These are phyloP conservation scores for Rhopalosiphum nymphaeae DNA, from an alignment of 2,888 invertebrate genomes.

Conservation along the genomic window DNA sequence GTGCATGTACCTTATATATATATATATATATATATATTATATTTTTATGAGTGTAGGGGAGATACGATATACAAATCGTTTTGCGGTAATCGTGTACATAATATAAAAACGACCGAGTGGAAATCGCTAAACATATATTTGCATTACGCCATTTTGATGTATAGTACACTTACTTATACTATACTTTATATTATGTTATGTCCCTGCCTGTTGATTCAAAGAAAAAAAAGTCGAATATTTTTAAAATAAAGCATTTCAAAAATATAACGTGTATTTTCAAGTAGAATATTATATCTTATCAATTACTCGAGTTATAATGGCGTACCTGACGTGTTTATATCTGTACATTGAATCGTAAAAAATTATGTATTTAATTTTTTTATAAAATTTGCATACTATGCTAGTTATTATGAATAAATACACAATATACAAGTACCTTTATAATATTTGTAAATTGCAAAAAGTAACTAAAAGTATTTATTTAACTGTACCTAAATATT, in stretches of 20 bases:
- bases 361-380: not conserved
- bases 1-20: not conserved
- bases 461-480: no score
- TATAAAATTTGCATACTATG: no score
- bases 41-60: not conserved
- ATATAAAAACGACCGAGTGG: not conserved
- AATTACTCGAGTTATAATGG: not conserved
- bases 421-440: no score
- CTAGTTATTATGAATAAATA: no score
- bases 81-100: not conserved
- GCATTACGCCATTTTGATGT: not conserved
- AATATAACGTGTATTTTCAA: not conserved
- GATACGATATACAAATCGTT: slow-evolving; percentile 35
- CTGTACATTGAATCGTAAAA: not conserved
- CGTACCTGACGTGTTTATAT: not conserved
- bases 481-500: no score
- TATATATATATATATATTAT: no score
- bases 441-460: no score
- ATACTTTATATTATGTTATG: not conserved
- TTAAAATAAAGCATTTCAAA: not conserved
- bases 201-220: slow-evolving; percentile 26
- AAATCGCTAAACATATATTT: slow-evolving; percentile 6
- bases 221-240: not conserved
- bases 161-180: not conserved
- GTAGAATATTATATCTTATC: not conserved